Base-by-base conservation (phyloP, 2,888 invertebrate genomes). In the Steinernema hermaphroditum region DNA sequence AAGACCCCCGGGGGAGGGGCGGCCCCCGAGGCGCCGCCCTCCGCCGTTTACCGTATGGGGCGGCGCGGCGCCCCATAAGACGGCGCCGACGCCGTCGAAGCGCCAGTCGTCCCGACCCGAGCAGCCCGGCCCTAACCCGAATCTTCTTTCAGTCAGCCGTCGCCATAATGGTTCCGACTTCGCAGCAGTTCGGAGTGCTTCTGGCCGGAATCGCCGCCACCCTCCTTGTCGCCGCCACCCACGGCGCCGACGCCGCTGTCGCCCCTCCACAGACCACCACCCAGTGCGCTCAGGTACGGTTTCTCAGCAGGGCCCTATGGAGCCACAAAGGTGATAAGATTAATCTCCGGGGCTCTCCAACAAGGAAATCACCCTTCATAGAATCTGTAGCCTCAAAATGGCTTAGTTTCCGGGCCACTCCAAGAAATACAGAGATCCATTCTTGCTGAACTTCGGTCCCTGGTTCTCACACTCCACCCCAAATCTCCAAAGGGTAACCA, bases 1-100 rank as follows among this genome's bases (percentile, higher is more conserved):
- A 54, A 54, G 54, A 24, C 22, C 19, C 54, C 54, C 54, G 27
- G 54, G 27, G 27, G 54, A 54, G 27, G 27, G 54, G 24, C 24
- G 54, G 6, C 24, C 27, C 54, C 54, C 6, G 4, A 6, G 6
- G 27, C 54, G 24, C 54, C 54, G 46, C 54, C 54, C 54, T 24
- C 6, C 54, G 19, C 6, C 54, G 54, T 54, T 54, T 54, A 54
- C 54, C 54, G 54, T 54, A 54, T 54, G 54, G 54, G 54, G 54
- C 54, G 54, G 54, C 46, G 54, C 54, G 54, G 27, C 6, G 54
- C 27, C 27, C 6, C 54, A 54, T 54, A 54, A 54, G 54, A 54
- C 9, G 9, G 6, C 54, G 54, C 54, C 37, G 37, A 4, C 6
- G 37, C 37, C 6, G 6, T 12, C 6, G 37, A 37, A 37, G 54